Evolutionary conservation across 1,140 invertebrate genomes (phyloP).

Genomic region (Brachionus sp.): DNA sequence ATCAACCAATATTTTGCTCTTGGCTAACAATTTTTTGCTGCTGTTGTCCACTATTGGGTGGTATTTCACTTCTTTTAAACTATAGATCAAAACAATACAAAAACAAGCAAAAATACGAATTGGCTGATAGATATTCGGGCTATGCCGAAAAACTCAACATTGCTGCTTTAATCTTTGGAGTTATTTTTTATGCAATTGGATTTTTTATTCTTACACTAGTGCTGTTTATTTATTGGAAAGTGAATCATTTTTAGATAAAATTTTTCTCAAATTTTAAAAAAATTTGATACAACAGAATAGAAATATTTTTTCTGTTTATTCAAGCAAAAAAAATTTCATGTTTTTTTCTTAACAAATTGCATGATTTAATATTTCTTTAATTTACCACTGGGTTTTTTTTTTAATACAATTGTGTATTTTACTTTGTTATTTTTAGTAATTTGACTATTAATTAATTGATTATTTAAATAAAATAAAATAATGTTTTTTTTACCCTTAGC

Average conservation of each 20-base stretch:
- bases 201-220: constrained; percentile 43
- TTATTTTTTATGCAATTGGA: constrained; percentile 45
- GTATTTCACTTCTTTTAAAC: neutral
- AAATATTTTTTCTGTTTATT: neutral
- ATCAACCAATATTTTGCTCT: constrained; percentile 24
- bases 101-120: constrained; percentile 26
- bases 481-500: too few species aligned
- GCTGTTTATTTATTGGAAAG: constrained; percentile 39
- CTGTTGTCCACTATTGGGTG: constrained; percentile 30
- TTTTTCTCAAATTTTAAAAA: neutral
- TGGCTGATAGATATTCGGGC: constrained; percentile 42
- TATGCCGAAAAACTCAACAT: constrained; percentile 43
- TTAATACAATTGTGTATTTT: neutral
- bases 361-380: too few species aligned
- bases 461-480: neutral
- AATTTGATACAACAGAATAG: neutral
- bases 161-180: constrained; percentile 34
- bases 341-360: too few species aligned
- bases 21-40: constrained; percentile 41
- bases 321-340: neutral
- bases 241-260: constrained; percentile 37
- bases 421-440: neutral
- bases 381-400: neutral
- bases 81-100: constrained; percentile 41
- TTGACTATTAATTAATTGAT: neutral